Percentiles rank a stretch among this genome's conserved stretches.
These are phyloP conservation scores for Salminus brasiliensis DNA, from an alignment of 2,113 vertebrate genomes.

Conservation along the genomic window DNA sequence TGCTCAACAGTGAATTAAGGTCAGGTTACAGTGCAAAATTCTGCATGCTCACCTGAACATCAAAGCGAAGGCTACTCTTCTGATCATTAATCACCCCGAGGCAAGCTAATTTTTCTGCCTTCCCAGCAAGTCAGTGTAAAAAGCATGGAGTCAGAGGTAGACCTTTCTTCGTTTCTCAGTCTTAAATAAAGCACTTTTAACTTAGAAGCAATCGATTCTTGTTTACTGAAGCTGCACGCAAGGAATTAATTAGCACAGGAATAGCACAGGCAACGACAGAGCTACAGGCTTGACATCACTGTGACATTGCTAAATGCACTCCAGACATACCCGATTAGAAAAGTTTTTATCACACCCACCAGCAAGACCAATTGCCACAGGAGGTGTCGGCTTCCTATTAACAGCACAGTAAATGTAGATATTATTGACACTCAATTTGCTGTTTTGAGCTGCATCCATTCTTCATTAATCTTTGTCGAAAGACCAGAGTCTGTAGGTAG, in stretches of 20 bases:
- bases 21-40: background rate
- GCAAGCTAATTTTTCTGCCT: slow-evolving; percentile 49
- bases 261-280: slow-evolving; percentile 30
- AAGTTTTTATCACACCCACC: slow-evolving; percentile 1
- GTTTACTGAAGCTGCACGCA: slow-evolving; percentile 27
- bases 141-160: slow-evolving; percentile 29
- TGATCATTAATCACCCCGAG: slow-evolving; percentile 53
- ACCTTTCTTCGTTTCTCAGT: slow-evolving; percentile 19
- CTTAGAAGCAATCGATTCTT: slow-evolving; percentile 40
- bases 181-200: slow-evolving; percentile 48
- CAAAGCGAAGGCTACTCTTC: slow-evolving; percentile 21
- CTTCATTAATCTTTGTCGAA: background rate
- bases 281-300: background rate
- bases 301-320: background rate
- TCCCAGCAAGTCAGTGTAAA: slow-evolving; percentile 31
- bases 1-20: background rate
- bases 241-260: slow-evolving; percentile 28
- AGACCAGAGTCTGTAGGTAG: background rate
- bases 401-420: background rate
- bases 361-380: slow-evolving; percentile 2
- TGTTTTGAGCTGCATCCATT: background rate
- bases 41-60: slow-evolving; percentile 10
- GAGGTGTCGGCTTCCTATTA: background rate
- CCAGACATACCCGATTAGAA: background rate
- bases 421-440: background rate